Conservation (phyloP, 2,797 vertebrate species). For the Threskiornis aethiopicus region DNA sequence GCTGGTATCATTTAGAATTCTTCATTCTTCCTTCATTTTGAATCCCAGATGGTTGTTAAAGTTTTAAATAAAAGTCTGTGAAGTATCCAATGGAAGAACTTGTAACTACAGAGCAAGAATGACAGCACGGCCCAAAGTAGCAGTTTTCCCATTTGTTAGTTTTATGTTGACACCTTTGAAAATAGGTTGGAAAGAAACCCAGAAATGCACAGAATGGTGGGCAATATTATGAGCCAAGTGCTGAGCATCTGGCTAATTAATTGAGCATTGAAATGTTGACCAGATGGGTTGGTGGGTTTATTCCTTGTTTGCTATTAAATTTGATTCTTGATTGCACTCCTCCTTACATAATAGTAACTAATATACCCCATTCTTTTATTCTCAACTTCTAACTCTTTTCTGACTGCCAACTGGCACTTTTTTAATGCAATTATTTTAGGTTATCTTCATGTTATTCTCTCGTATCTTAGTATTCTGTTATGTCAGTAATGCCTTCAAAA, state of each 20-base stretch:
- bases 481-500: not conserved
- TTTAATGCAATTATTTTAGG: not conserved
- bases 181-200: conserved; percentile 24
- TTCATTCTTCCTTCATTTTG: not conserved
- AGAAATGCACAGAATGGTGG: conserved; percentile 3
- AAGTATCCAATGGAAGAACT: not conserved
- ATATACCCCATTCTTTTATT: not conserved
- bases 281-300: conserved; percentile 78
- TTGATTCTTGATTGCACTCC: conserved; percentile 36
- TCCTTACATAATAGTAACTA: not conserved
- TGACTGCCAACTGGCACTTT: not conserved
- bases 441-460: not conserved
- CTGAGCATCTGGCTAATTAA: conserved; percentile 71
- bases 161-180: conserved; percentile 48
- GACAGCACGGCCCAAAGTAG: not conserved
- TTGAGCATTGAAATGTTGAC: conserved; percentile 75
- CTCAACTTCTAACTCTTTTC: not conserved
- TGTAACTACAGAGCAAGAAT: not conserved
- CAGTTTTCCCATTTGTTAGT: conserved; percentile 10
- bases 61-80: not conserved
- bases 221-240: conserved; percentile 66
- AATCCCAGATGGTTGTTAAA: not conserved
- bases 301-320: conserved; percentile 67
- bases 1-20: not conserved
- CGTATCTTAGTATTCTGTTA: not conserved